phyloP scores from a whole-genome alignment of 2,113 vertebrate species.

The Gnathonemus echidnorhynchus region DNA sequence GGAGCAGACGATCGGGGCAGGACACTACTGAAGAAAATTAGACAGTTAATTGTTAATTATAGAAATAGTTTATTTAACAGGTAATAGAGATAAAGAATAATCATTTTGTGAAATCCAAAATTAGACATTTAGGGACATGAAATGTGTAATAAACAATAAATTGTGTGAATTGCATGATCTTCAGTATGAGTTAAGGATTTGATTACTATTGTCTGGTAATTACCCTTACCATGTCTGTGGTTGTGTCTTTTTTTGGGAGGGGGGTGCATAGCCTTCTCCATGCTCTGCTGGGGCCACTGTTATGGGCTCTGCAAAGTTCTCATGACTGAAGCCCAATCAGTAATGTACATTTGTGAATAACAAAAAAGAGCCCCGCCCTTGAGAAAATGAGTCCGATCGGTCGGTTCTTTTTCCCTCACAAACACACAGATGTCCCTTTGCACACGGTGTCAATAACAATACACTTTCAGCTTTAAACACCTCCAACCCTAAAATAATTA shows the following conservation, averaged over 20 bases:
- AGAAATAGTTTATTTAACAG: background rate
- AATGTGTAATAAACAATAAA: background rate
- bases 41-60: background rate
- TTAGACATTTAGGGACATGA: background rate
- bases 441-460: background rate
- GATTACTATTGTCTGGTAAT: background rate
- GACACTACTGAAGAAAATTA: background rate
- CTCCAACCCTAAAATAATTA: background rate
- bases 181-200: background rate
- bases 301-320: too few relatives aligned
- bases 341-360: background rate
- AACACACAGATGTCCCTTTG: background rate
- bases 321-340: background rate
- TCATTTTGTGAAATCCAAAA: background rate
- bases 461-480: background rate
- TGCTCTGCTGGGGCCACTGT: too few relatives aligned
- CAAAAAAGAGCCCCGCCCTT: background rate
- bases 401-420: background rate
- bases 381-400: background rate
- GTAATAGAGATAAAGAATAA: background rate
- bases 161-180: background rate
- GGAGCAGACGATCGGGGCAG: too few relatives aligned
- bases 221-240: background rate
- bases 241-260: background rate
- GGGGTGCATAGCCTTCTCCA: background rate